Percentiles rank a stretch among this genome's conserved stretches.
These are phyloP conservation scores for Tor tambroides DNA, from an alignment of 2,113 vertebrate species.

Conservation along the genomic window DNA sequence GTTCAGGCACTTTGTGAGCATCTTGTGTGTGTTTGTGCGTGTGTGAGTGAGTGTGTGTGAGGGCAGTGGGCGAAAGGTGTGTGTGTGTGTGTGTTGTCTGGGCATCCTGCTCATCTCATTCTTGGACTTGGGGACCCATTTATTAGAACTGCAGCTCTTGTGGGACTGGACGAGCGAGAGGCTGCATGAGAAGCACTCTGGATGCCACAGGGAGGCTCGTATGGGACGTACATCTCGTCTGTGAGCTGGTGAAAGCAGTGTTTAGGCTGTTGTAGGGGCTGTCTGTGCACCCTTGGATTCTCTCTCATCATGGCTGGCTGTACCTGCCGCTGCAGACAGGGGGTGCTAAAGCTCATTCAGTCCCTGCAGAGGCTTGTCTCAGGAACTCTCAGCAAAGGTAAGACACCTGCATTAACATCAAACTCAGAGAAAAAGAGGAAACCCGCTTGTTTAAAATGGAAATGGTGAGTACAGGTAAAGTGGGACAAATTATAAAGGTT, in stretches of 20 bases:
- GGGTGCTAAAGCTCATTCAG: conserved; percentile 88
- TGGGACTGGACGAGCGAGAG: not conserved
- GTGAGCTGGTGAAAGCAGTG: conserved; percentile 1
- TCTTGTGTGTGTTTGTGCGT: not conserved
- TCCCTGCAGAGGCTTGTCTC: conserved; percentile 88
- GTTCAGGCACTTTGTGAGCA: not conserved
- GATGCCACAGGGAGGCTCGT: not conserved
- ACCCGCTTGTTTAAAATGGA: not conserved
- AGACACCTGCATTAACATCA: conserved; percentile 17
- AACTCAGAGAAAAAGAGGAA: not conserved
- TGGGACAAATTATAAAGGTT: not conserved
- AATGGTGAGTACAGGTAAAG: not conserved
- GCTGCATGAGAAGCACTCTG: not conserved
- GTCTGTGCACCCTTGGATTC: conserved; percentile 13
- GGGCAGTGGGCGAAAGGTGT: conserved; percentile 3
- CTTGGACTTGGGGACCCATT: conserved; percentile 15
- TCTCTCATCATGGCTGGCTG: conserved; percentile 84
- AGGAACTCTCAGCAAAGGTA: conserved; percentile 95
- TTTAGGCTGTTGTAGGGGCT: conserved; percentile 6
- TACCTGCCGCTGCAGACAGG: conserved; percentile 85
- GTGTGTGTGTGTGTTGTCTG: not conserved
- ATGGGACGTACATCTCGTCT: conserved; percentile 15
- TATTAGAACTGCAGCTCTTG: not conserved
- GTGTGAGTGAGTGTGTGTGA: conserved; percentile 23
- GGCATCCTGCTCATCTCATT: not conserved